Base-by-base conservation (phyloP, 2,888 invertebrate species). In the Euzetes globulus region DNA sequence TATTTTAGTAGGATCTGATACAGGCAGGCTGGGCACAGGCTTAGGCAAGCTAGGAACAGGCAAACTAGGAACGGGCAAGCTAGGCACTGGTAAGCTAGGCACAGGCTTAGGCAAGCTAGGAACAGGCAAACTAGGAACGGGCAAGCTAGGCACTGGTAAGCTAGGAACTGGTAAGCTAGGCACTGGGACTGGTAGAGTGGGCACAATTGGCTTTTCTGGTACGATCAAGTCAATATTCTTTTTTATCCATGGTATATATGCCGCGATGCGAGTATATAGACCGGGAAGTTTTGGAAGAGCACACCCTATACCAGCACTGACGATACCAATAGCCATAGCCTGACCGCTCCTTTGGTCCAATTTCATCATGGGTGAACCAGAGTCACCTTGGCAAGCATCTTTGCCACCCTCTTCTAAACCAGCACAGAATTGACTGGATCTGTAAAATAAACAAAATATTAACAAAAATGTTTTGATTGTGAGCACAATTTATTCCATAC, bases 251-350 rank as follows among this genome's bases (percentile, higher is more conserved):
- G 87, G 85, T 1, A 90, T 86, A 80, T 88, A 92, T 80, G 89
- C 88, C n/a, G 90, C 90, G 19, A 92, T 87, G 78, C 91, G 86
- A 0, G 92, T 92, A 80, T 93, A 93, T 65, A 93, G 87, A 37
- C 92, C 92, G 0, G 92, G 92, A 80, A 91, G 86, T 77, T 87
- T 87, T 0, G 90, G 89, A 78, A 91, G 85, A 0, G 90, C 92
- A 81, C 92, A 93, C 0, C 92, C 92, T 72, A 90, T 89, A 37
- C 92, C 92, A 0, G 91, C 91, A 0, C 92, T 92, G 0, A 92
- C 91, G 0, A 93, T 88, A 0, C 92, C 92, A 78, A 90, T 86
- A 0, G 89, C 86, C 80, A 87, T 86, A 79, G 86, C 84, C 74
- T 87, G 87, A 71, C 84, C 85, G 7, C 55, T 75, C n/a, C n/a